A percentile compares a stretch with the other conserved stretches of the same genome.
phyloP scores from a whole-genome alignment of 2,888 invertebrate species.

The Conchocele bisecta region DNA sequence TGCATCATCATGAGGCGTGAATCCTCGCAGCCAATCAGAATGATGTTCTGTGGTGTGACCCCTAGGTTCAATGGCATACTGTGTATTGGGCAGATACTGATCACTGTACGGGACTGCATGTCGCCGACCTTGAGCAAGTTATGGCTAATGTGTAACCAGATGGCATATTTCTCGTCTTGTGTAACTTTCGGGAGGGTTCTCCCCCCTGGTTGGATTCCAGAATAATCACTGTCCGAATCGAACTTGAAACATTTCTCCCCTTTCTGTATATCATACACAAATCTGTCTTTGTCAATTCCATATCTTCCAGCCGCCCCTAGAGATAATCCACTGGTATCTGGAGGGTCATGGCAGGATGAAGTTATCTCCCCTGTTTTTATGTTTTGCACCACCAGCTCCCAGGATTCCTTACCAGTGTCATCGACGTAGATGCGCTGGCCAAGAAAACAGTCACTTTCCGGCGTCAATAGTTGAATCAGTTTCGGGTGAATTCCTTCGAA shows the following conservation, averaged over 20 bases:
- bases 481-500: slow-evolving; percentile 48
- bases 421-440: slow-evolving; percentile 40
- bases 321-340: slow-evolving; percentile 22
- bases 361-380: slow-evolving; percentile 47
- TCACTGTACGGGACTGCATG: slow-evolving; percentile 33
- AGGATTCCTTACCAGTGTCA: slow-evolving; percentile 37
- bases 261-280: slow-evolving; percentile 57
- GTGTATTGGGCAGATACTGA: slow-evolving; percentile 62
- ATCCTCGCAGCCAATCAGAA: slow-evolving; percentile 67
- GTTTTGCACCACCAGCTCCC: slow-evolving; percentile 48
- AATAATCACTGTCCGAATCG: slow-evolving; percentile 53
- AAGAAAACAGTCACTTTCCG: slow-evolving; percentile 46
- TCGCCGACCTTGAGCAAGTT: slow-evolving; percentile 59
- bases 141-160: slow-evolving; percentile 55
- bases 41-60: slow-evolving; percentile 52
- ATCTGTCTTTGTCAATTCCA: slow-evolving; percentile 58
- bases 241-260: slow-evolving; percentile 55
- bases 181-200: slow-evolving; percentile 55
- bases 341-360: slow-evolving; percentile 27
- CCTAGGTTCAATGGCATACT: slow-evolving; percentile 60
- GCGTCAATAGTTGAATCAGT: slow-evolving; percentile 42
- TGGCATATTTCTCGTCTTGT: slow-evolving; percentile 52
- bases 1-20: slow-evolving; percentile 68
- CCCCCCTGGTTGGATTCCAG: slow-evolving; percentile 25
- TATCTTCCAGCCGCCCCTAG: slow-evolving; percentile 50